phyloP scores from a whole-genome alignment of 2,888 invertebrate species.

The Lithophane semibrunnea region DNA sequence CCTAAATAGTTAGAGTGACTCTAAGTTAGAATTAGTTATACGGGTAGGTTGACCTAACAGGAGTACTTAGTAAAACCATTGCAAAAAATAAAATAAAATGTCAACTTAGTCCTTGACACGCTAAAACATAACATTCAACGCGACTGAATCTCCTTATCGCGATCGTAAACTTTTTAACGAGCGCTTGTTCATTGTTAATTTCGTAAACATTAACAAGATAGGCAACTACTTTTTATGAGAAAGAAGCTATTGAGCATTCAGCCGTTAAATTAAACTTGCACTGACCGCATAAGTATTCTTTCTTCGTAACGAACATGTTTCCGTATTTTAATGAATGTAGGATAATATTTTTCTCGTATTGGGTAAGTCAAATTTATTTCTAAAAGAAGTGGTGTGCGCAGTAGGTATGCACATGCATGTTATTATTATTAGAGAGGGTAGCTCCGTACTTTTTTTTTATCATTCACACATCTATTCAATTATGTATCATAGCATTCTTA shows the following conservation, averaged over 20 bases:
- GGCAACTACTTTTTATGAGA: conserved; percentile 60
- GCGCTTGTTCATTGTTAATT: conserved; percentile 81
- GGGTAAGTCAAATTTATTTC: conserved; percentile 64
- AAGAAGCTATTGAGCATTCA: conserved; percentile 72
- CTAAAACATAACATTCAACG: conserved; percentile 54
- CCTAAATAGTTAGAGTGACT: neutral
- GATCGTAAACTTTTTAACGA: conserved; percentile 79
- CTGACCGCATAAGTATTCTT: conserved; percentile 44
- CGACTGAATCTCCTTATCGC: conserved; percentile 62
- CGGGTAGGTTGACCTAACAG: too few species aligned
- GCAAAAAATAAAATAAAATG: neutral
- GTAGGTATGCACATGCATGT: neutral
- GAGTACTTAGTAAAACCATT: neutral
- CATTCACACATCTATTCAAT: too few species aligned
- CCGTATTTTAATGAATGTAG: conserved; percentile 50
- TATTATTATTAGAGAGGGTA: conserved; percentile 1
- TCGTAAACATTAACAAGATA: conserved; percentile 76
- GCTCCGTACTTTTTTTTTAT: neutral
- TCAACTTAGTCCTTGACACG: conserved; percentile 46
- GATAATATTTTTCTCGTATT: conserved; percentile 61
- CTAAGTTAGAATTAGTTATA: neutral
- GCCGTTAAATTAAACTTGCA: conserved; percentile 77
- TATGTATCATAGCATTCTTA: neutral
- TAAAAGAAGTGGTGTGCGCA: neutral
- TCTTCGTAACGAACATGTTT: conserved; percentile 58